Base-by-base conservation (phyloP, 92 coral and sea anemone species). In the Siderastrea siderea region DNA sequence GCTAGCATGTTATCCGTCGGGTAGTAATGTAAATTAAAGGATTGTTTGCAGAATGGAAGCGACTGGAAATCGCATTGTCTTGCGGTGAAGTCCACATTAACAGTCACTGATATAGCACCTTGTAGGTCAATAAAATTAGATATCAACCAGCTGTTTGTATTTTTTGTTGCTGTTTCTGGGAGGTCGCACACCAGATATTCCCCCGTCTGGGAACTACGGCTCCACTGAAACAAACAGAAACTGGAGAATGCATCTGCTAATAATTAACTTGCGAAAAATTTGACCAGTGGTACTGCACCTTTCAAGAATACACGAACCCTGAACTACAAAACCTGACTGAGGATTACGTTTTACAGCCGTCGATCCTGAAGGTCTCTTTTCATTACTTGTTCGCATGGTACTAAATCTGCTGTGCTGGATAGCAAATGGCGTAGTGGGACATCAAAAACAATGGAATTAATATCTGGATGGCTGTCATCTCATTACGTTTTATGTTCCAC, bases 171-270 rank as follows among this genome's bases (percentile, higher is more conserved):
- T 0, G 96, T 94, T 47, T 86, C 79, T 46, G 80, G 62, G 13
- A 94, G 81, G 71, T 94, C 96, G 55, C 96, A 94, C 16, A 87
- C 91, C 3, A 81, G 86, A 86, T 94, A 91, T 15, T 91, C 91
- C 7, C 88, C 93, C 9, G 91, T 91, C 17, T 65, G 77, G 7
- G 93, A 77, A 45, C 84, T 75, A 38, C 95, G 87, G 74, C 83
- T 70, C 96, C 96, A 94, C 96, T 94, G 84, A 64, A 54, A 70
- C n/a, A 38, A 15, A 45, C 58, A 5, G 15, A 76, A 16, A 71
- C 14, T 68, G 2, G 10, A 11, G 5, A 4, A 9, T 52, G 6
- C 9, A 52, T 52, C 57, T 52, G 57, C 57, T 52, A 52, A 52
- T 9, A 9, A 52, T 52, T 52, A 52, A 4, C 57, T 5, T 4